Evolutionary conservation across 2,888 invertebrate genomes (phyloP), one percentile per base, ranked within the genome.

Genomic region (Achlya flavicornis): DNA sequence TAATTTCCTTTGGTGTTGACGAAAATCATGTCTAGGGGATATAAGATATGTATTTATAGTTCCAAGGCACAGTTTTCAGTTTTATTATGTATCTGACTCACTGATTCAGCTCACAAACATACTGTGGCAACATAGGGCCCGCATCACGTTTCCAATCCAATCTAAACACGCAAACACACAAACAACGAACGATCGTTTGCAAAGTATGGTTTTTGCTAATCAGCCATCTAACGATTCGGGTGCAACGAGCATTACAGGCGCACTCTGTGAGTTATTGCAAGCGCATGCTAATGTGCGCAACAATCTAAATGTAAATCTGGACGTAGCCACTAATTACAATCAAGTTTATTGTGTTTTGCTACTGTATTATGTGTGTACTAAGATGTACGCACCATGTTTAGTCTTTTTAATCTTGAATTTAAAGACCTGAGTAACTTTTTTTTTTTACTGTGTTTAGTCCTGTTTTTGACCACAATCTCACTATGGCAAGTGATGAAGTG

Each of bases 291-390:
- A 90, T 89, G 73, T 74, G 66, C 67, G 73, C 79, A 53, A n/a
- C 53, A 82, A 90, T 91, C 90, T 88, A 86, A 85, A 87, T 87
- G 86, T 81, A 83, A 86, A 90, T 89, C 87, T 85, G 78, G 81
- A 76, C 78, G 79, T 74, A 76, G 77, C 71, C 66, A 66, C 85
- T 90, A 90, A 92, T 90, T 89, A 84, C 87, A 74, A 85, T 84
- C 85, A 80, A 89, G 89, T 89, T 90, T 84, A 74, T 81, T 81
- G 75, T 70, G 70, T 69, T 69, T 68, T 75, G 74, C 74, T 75
- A 76, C 79, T 73, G 75, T 70, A 68, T 53, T 64, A 69, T 67
- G 65, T 68, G 1, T 64, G 68, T 64, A 66, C 67, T 35, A 35
- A 19, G 61, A 68, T 69, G 63, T 35, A 38, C 58, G 58, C 58